Conservation (phyloP, 2,113 vertebrate genomes). For the Corythornis madagascariensis region DNA sequence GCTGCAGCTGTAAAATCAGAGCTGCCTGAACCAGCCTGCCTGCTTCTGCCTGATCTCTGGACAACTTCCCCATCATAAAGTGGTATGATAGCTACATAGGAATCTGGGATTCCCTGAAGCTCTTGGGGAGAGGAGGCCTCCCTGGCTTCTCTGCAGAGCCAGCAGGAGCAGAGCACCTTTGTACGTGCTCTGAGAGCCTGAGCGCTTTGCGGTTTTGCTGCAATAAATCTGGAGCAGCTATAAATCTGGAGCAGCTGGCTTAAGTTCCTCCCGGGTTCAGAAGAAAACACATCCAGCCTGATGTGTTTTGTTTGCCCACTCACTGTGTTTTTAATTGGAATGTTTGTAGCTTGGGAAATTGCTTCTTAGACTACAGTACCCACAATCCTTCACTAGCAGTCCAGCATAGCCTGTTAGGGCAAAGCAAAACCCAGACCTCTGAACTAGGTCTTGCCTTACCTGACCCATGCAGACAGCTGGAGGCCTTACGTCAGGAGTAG, state of each 20-base stretch:
- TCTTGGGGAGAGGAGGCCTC: neutral
- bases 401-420: neutral
- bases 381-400: conserved; percentile 34
- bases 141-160: neutral
- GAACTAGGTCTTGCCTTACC: neutral
- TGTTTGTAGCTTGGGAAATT: conserved; percentile 56
- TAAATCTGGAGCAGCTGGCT: conserved; percentile 58
- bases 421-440: neutral
- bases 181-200: conserved; percentile 28
- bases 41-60: neutral
- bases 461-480: neutral
- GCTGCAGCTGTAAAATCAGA: neutral
- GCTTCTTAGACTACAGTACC: conserved; percentile 59
- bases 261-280: conserved; percentile 53
- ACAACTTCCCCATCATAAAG: neutral
- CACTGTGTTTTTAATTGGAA: conserved; percentile 57
- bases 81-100: neutral
- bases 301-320: conserved; percentile 65
- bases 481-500: neutral
- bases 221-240: conserved; percentile 57
- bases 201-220: neutral
- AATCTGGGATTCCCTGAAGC: neutral
- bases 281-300: conserved; percentile 58
- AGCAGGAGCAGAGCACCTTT: conserved; percentile 32
- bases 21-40: neutral